Evolutionary conservation across 1,140 invertebrate species (phyloP).

Genomic region (Drosophila cardini): DNA sequence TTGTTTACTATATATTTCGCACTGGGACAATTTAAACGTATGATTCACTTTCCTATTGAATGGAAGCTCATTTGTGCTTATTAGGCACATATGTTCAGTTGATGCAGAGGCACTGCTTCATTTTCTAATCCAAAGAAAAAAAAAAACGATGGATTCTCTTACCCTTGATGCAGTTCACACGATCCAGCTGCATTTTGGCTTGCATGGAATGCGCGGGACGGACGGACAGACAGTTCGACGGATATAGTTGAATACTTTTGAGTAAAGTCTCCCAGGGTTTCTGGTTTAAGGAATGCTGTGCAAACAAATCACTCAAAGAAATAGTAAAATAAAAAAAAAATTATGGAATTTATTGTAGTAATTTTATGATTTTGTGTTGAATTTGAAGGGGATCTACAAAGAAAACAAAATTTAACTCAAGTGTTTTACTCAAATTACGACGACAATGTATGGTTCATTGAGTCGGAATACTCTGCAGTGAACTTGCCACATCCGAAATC

Average conservation of each 20-base stretch:
- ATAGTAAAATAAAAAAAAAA: not conserved
- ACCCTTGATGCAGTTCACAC: slow-evolving; percentile 27
- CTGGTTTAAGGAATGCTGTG: slow-evolving; percentile 46
- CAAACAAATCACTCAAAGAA: slow-evolving; percentile 29
- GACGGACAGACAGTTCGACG: not conserved
- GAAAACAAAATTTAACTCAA: not conserved
- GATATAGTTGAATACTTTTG: not conserved
- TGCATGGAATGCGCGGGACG: slow-evolving; percentile 4
- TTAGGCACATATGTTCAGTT: not conserved
- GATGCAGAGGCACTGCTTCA: slow-evolving; percentile 2
- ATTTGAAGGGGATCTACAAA: not conserved
- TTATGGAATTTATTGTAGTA: too few species aligned
- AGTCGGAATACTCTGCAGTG: not conserved
- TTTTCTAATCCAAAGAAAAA: not conserved
- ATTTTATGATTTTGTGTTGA: not conserved
- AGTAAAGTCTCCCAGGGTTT: slow-evolving; percentile 14
- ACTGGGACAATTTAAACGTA: not conserved
- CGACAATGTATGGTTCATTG: slow-evolving; percentile 17
- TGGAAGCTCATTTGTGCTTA: not conserved
- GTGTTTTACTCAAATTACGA: slow-evolving; percentile 6
- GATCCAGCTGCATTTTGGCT: slow-evolving; percentile 1
- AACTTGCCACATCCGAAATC: slow-evolving; percentile 40
- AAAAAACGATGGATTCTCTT: slow-evolving; percentile 11
- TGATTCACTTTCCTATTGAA: slow-evolving; percentile 1
- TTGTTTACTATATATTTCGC: slow-evolving; percentile 6